A percentile compares a stretch with the other conserved stretches of the same genome.
Evolutionary conservation across 2,888 invertebrate genomes (phyloP).

Genomic region (Parochlus steinenii): DNA sequence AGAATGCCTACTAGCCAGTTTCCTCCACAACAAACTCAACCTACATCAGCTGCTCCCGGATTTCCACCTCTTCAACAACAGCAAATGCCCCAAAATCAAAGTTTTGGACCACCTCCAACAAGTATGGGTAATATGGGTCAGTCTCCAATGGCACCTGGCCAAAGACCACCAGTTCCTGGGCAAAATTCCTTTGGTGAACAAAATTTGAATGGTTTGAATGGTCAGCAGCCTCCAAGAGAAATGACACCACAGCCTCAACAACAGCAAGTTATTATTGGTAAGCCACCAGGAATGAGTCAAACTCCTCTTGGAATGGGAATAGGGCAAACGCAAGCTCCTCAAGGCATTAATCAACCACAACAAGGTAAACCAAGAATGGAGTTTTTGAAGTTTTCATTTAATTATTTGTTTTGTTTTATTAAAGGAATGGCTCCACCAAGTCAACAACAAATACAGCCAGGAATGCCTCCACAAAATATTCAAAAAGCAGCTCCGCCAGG

Average conservation of each 20-base stretch:
- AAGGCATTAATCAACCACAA: slow-evolving; percentile 8
- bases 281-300: background rate
- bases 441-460: slow-evolving; percentile 3
- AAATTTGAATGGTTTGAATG: slow-evolving; percentile 5
- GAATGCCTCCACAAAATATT: slow-evolving; percentile 13
- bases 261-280: slow-evolving; percentile 12
- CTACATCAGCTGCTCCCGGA: slow-evolving; percentile 4
- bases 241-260: slow-evolving; percentile 17
- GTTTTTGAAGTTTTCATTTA: background rate
- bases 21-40: background rate
- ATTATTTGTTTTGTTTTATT: too few relatives aligned
- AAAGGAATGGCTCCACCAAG: too few relatives aligned
- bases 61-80: slow-evolving; percentile 9
- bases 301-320: too few relatives aligned
- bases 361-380: slow-evolving; percentile 5
- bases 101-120: too few relatives aligned
- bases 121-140: background rate
- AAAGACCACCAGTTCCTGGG: slow-evolving; percentile 14
- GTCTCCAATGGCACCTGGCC: slow-evolving; percentile 2
- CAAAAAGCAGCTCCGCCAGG: too few relatives aligned
- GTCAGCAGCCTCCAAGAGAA: slow-evolving; percentile 13
- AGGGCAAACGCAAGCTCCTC: slow-evolving; percentile 9
- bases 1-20: slow-evolving; percentile 3
- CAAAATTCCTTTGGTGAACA: slow-evolving; percentile 18
- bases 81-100: slow-evolving; percentile 9